Evolutionary conservation across 2,888 invertebrate genomes (phyloP).

Genomic region (Orchestes rusci): DNA sequence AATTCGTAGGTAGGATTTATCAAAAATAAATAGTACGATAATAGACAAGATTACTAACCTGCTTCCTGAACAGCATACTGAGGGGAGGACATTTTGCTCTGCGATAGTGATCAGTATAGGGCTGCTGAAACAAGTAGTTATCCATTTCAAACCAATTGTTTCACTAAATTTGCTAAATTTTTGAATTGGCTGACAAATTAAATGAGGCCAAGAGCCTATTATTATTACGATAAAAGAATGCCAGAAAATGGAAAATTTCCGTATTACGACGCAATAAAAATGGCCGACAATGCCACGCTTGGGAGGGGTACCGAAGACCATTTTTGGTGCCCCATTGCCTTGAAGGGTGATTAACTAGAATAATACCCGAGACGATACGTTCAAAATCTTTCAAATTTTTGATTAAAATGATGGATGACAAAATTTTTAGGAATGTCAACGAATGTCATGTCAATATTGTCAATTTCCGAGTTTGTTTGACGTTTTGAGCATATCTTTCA

Average conservation of each 20-base stretch:
- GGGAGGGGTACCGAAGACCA: conserved; percentile 29
- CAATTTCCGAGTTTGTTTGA: conserved; percentile 25
- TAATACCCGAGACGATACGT: background rate
- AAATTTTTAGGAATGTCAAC: conserved; percentile 27
- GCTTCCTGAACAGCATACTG: conserved; percentile 29
- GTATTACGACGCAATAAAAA: conserved; percentile 21
- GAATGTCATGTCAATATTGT: conserved; percentile 33
- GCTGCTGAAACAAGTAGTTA: too few relatives aligned
- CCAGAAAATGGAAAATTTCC: too few relatives aligned
- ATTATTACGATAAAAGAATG: too few relatives aligned
- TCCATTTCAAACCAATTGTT: too few relatives aligned
- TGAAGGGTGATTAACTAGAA: conserved; percentile 4
- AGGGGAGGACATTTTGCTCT: conserved; percentile 20
- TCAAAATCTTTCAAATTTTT: conserved; percentile 18
- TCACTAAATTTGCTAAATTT: too few relatives aligned
- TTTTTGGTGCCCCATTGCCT: conserved; percentile 2
- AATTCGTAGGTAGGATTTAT: too few relatives aligned
- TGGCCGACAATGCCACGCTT: conserved; percentile 29
- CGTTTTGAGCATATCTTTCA: conserved; percentile 17
- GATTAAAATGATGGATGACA: conserved; percentile 28
- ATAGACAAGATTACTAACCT: too few relatives aligned
- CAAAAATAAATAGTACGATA: too few relatives aligned
- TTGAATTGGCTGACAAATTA: too few relatives aligned
- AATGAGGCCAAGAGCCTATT: too few relatives aligned
- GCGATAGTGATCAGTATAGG: too few relatives aligned